Evolutionary conservation across 2,888 invertebrate genomes (phyloP).

Genomic region (Athalia circularis): DNA sequence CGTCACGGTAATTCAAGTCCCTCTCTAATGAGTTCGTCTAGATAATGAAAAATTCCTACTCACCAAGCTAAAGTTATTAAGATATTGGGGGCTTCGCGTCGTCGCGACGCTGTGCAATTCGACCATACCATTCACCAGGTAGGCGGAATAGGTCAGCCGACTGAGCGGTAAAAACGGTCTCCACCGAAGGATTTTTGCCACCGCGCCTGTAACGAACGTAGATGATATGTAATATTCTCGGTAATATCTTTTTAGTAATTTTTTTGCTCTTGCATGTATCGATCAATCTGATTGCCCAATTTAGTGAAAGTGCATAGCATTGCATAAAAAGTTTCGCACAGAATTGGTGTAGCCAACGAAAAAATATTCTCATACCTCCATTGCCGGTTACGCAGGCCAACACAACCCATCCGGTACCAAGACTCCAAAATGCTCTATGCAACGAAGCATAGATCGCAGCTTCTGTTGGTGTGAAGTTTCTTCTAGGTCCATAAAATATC

Average conservation of each 20-base stretch:
- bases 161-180: constrained; percentile 81
- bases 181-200: constrained; percentile 78
- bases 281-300: constrained; percentile 52
- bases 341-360: background rate
- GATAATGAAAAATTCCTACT: constrained; percentile 59
- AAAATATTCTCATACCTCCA: constrained; percentile 75
- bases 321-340: too few relatives aligned
- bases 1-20: background rate
- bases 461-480: constrained; percentile 77
- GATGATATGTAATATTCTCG: background rate
- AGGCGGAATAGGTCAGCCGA: constrained; percentile 83
- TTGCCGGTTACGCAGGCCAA: constrained; percentile 81
- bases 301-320: background rate
- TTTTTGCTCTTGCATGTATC: background rate
- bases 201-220: constrained; percentile 72
- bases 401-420: constrained; percentile 80
- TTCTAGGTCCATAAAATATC: constrained; percentile 80
- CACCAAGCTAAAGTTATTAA: constrained; percentile 81
- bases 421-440: constrained; percentile 82
- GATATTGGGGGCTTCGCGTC: constrained; percentile 78
- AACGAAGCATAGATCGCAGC: constrained; percentile 81
- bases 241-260: too few relatives aligned
- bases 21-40: background rate
- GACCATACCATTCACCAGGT: constrained; percentile 83
- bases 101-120: constrained; percentile 81